A percentile compares a stretch with the other conserved stretches of the same genome.
These are phyloP conservation scores for Tenthredo amoena DNA, from an alignment of 2,888 invertebrate genomes.

Conservation along the genomic window DNA sequence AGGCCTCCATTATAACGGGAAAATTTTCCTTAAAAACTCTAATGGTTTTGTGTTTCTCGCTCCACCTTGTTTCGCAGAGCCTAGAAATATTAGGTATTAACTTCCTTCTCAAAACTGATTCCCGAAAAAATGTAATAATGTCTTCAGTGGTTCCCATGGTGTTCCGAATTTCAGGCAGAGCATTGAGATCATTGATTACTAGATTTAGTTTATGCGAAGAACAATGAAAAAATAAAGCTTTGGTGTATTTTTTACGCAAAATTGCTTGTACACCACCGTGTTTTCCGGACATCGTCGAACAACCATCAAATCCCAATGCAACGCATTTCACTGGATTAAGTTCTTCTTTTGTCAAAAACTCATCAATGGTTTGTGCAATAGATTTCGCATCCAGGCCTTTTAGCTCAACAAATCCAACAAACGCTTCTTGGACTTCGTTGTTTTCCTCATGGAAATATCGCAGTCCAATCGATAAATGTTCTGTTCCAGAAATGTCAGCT, in stretches of 20 bases:
- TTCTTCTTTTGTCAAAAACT: conserved; percentile 25
- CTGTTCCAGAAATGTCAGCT: conserved; percentile 63
- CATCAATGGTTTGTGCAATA: conserved; percentile 31
- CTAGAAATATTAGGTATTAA: background rate
- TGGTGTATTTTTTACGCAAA: conserved; percentile 54
- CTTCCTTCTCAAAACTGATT: background rate
- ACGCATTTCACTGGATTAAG: conserved; percentile 53
- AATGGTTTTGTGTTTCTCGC: background rate
- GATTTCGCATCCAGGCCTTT: background rate
- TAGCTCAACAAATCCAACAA: conserved; percentile 35
- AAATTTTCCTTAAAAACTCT: background rate
- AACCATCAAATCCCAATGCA: conserved; percentile 59
- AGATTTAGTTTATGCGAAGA: conserved; percentile 58
- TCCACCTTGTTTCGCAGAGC: background rate
- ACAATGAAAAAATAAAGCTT: conserved; percentile 57
- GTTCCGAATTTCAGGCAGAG: conserved; percentile 55
- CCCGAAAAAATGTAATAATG: conserved; percentile 47
- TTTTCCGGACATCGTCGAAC: conserved; percentile 56
- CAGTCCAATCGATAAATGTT: conserved; percentile 58
- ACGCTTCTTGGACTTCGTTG: conserved; percentile 24
- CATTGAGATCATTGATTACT: conserved; percentile 54
- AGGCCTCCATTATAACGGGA: background rate
- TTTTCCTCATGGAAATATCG: conserved; percentile 24
- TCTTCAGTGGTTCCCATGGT: conserved; percentile 54
- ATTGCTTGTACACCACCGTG: conserved; percentile 56